phyloP scores from a whole-genome alignment of 2,888 invertebrate species.

The Apocheima hispidaria region DNA sequence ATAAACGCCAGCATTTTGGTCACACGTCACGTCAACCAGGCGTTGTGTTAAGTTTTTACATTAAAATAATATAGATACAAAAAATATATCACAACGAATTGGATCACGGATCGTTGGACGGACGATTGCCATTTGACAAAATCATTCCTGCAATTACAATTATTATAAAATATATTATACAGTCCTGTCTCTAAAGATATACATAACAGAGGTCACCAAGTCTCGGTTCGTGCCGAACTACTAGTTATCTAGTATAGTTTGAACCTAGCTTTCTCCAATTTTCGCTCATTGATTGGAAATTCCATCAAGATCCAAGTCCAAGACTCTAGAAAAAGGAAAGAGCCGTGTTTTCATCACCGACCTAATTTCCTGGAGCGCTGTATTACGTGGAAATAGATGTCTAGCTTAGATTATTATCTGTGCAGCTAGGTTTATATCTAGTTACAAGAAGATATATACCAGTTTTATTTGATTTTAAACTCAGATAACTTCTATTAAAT shows the following conservation, averaged over 20 bases:
- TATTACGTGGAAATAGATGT: constrained; percentile 15
- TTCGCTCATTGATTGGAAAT: constrained; percentile 40
- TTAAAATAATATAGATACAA: no score
- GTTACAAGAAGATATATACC: background rate
- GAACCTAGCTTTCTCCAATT: constrained; percentile 28
- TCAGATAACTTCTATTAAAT: background rate
- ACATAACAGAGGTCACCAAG: no score
- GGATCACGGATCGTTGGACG: no score
- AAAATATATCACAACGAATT: no score
- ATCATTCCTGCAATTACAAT: no score
- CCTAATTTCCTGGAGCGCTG: constrained; percentile 16
- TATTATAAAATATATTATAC: no score
- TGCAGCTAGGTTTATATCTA: background rate
- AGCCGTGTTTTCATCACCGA: constrained; percentile 17
- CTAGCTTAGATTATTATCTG: constrained; percentile 2
- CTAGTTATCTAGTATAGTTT: background rate
- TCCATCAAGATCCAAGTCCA: constrained; percentile 36
- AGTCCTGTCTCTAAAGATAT: no score
- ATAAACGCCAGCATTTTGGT: no score
- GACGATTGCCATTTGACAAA: no score
- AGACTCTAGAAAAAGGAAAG: constrained; percentile 22
- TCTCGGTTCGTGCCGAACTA: no score
- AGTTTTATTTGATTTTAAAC: background rate
- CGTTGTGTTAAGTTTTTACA: no score
- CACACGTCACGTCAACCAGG: no score